phyloP scores from a whole-genome alignment of 2,888 invertebrate species.

The Melipona beecheii region DNA sequence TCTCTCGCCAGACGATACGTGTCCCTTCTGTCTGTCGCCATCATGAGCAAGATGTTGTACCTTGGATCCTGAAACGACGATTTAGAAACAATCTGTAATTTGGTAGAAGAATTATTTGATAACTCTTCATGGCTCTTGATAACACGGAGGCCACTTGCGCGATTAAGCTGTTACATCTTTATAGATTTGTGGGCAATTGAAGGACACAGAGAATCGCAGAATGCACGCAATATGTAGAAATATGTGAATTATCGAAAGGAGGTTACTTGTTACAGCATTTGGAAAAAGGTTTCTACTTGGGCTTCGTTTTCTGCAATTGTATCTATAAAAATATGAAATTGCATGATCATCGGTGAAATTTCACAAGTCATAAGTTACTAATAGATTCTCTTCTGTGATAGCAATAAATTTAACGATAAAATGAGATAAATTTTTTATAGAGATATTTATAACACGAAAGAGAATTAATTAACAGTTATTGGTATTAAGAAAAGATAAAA shows the following conservation, averaged over 20 bases:
- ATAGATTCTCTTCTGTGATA: neutral
- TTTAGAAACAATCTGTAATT: neutral
- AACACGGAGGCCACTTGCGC: neutral
- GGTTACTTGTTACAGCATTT: too few species aligned
- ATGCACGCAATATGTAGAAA: too few species aligned
- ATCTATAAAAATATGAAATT: too few species aligned
- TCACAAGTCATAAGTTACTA: neutral
- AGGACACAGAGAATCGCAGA: too few species aligned
- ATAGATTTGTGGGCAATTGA: too few species aligned
- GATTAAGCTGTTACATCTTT: neutral
- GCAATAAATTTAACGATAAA: neutral
- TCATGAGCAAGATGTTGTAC: conserved; percentile 90
- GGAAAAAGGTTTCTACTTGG: too few species aligned
- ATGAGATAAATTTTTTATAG: neutral
- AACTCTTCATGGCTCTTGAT: neutral
- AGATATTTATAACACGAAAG: neutral
- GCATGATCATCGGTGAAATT: neutral
- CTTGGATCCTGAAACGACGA: conserved; percentile 84
- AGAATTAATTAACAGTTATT: too few species aligned
- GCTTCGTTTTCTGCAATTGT: too few species aligned
- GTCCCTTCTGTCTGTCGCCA: conserved; percentile 87
- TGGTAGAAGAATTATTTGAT: neutral
- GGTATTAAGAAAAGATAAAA: too few species aligned
- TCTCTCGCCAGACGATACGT: conserved; percentile 88
- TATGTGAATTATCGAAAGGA: too few species aligned